phyloP scores from a whole-genome alignment of 1,140 invertebrate species.

The Cecropterus lyciades region DNA sequence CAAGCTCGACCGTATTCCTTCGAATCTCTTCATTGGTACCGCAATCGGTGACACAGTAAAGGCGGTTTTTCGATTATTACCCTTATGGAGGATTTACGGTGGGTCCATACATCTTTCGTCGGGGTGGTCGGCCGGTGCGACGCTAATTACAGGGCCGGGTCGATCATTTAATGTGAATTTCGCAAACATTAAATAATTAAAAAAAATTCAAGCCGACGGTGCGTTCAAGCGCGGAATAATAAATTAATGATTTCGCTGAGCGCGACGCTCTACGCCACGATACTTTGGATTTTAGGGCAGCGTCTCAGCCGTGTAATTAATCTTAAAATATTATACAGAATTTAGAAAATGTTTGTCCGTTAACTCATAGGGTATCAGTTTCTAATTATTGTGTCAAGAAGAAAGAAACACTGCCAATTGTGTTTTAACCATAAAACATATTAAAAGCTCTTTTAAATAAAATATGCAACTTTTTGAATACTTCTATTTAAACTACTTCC shows the following conservation, averaged over 20 bases:
- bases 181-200: slow-evolving; percentile 77
- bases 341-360: no score
- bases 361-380: no score
- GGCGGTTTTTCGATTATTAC: slow-evolving; percentile 64
- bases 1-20: slow-evolving; percentile 28
- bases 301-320: slow-evolving; percentile 5
- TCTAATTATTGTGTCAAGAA: no score
- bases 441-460: no score
- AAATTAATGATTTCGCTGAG: slow-evolving; percentile 58
- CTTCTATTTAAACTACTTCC: no score
- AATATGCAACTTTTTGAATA: no score
- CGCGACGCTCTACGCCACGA: slow-evolving; percentile 11
- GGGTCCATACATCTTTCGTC: slow-evolving; percentile 58
- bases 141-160: slow-evolving; percentile 73
- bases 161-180: slow-evolving; percentile 75
- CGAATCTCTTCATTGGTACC: slow-evolving; percentile 70
- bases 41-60: slow-evolving; percentile 54
- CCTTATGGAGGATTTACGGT: slow-evolving; percentile 60
- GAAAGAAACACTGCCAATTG: no score
- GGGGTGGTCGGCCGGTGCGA: slow-evolving; percentile 59
- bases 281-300: slow-evolving; percentile 19
- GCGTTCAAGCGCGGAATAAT: slow-evolving; percentile 70
- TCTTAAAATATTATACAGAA: slow-evolving; percentile 1
- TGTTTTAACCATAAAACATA: no score
- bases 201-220: slow-evolving; percentile 59